Conservation (phyloP, 2,797 vertebrate species). For the Australoheros facetus region DNA sequence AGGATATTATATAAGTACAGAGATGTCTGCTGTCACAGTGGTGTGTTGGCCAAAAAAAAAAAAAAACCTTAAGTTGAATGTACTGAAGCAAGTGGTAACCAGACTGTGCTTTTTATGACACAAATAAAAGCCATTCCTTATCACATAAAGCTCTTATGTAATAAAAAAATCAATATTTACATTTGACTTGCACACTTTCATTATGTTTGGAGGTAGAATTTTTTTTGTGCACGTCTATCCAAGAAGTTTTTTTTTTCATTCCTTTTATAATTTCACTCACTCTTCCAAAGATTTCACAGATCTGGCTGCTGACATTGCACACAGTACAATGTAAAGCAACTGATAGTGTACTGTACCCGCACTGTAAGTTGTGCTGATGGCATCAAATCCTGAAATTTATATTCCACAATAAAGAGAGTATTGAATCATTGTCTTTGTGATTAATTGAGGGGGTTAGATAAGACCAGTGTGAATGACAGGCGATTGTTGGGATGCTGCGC, state of each 20-base stretch:
- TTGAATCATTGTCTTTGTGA: conserved; percentile 46
- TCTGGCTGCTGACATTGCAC: conserved; percentile 67
- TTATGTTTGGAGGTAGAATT: conserved; percentile 51
- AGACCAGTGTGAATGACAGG: background rate
- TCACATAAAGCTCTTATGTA: conserved; percentile 69
- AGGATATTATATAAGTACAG: conserved; percentile 9
- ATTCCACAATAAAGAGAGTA: conserved; percentile 76
- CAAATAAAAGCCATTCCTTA: conserved; percentile 75
- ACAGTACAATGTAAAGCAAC: conserved; percentile 45
- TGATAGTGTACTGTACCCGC: conserved; percentile 58
- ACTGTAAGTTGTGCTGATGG: conserved; percentile 55
- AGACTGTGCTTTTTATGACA: conserved; percentile 71
- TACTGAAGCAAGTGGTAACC: conserved; percentile 53
- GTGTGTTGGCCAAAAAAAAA: conserved; percentile 21
- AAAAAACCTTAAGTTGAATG: conserved; percentile 43
- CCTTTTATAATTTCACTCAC: conserved; percentile 10
- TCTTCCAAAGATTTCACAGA: conserved; percentile 69
- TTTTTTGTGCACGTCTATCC: conserved; percentile 48
- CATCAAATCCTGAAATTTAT: conserved; percentile 61
- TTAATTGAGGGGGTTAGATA: background rate
- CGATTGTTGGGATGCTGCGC: background rate
- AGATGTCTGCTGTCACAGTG: conserved; percentile 29
- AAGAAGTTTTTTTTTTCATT: background rate
- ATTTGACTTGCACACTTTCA: conserved; percentile 51
- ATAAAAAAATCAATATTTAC: conserved; percentile 81